A percentile compares a stretch with the other conserved stretches of the same genome.
Conservation (phyloP, 2,797 vertebrate genomes). For the Cirrhinus molitorella region DNA sequence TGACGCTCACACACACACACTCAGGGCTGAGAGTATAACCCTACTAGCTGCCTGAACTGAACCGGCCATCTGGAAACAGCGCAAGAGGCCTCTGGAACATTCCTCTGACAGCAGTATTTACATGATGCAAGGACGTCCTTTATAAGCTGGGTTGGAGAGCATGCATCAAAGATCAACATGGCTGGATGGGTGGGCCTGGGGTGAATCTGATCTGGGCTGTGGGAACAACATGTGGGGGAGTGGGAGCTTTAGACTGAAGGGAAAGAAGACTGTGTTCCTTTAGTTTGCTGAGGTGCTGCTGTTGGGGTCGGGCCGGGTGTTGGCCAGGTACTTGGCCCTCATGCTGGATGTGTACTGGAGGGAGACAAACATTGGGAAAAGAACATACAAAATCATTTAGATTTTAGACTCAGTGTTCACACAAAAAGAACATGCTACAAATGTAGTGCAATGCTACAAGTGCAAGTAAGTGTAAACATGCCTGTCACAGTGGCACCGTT, state of each 20-base stretch:
- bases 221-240: conserved; percentile 38
- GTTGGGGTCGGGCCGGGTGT: conserved; percentile 88
- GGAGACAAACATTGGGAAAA: conserved; percentile 63
- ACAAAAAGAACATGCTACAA: neutral
- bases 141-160: conserved; percentile 54
- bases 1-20: conserved; percentile 10
- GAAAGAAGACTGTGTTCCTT: conserved; percentile 55
- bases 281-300: conserved; percentile 82
- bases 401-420: neutral
- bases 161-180: conserved; percentile 58
- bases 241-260: neutral
- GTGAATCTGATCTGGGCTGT: conserved; percentile 38
- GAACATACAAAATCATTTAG: neutral
- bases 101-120: conserved; percentile 52
- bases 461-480: neutral
- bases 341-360: conserved; percentile 99
- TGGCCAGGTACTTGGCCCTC: conserved; percentile 99
- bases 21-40: neutral
- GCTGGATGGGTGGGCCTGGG: conserved; percentile 55
- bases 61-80: conserved; percentile 55
- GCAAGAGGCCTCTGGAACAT: conserved; percentile 36
- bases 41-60: conserved; percentile 45
- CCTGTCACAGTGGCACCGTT: neutral
- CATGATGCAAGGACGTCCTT: conserved; percentile 47
- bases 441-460: no score